Evolutionary conservation across 2,797 vertebrate species (phyloP).

Genomic region (Garrulus glandarius): DNA sequence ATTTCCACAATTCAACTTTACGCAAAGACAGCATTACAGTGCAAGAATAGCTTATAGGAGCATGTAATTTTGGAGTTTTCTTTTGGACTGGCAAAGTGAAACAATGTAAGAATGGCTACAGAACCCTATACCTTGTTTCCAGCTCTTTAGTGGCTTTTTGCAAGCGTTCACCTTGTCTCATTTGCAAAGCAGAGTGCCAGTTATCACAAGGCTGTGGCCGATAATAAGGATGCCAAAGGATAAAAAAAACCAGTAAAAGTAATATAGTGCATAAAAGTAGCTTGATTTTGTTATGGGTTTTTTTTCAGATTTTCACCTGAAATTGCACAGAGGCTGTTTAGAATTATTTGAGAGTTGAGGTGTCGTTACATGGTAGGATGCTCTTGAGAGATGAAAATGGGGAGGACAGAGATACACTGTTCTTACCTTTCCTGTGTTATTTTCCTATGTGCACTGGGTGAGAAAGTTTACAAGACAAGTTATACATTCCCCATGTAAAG

Average conservation of each 20-base stretch:
- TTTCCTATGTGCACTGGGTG: background rate
- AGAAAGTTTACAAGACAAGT: background rate
- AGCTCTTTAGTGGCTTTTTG: background rate
- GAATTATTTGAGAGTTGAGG: background rate
- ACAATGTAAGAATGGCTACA: background rate
- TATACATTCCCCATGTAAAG: background rate
- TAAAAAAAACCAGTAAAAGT: background rate
- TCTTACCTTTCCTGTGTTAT: background rate
- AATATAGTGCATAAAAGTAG: background rate
- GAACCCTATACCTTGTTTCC: background rate
- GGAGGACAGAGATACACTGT: background rate
- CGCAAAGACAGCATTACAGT: background rate
- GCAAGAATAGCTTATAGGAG: background rate
- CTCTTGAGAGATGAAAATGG: background rate
- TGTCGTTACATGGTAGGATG: fast-evolving
- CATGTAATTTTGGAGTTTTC: background rate
- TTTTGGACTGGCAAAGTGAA: background rate
- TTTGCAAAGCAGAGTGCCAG: background rate
- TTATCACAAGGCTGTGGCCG: fast-evolving
- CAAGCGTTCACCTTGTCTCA: fast-evolving
- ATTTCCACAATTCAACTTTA: background rate
- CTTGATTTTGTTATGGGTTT: background rate
- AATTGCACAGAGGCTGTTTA: background rate
- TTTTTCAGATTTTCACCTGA: background rate
- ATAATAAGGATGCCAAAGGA: background rate